Conservation (phyloP, 2,797 vertebrate species). For the Limnodromus scolopaceus region DNA sequence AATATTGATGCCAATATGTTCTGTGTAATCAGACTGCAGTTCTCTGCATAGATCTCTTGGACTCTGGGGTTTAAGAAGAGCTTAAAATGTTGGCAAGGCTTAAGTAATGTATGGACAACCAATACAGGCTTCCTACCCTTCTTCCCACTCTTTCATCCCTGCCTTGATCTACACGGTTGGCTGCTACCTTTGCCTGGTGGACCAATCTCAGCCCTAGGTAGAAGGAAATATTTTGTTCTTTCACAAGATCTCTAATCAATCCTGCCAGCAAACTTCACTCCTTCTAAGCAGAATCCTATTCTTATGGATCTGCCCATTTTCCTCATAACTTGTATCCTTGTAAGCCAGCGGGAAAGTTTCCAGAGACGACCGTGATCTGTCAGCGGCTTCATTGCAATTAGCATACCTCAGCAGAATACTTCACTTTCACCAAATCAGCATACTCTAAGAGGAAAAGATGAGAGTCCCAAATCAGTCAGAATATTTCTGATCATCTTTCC, state of each 20-base stretch:
- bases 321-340: neutral
- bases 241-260: neutral
- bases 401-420: neutral
- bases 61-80: neutral
- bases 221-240: neutral
- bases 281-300: neutral
- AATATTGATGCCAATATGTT: slow-evolving; percentile 16
- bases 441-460: neutral
- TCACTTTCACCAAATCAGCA: neutral
- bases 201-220: neutral
- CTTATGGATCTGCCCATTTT: rapidly evolving
- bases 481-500: neutral
- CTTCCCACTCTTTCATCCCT: neutral
- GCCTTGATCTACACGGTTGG: neutral
- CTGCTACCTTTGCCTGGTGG: neutral
- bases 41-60: neutral
- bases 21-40: neutral
- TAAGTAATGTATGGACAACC: neutral
- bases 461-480: neutral
- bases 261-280: too few species aligned
- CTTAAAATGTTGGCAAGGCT: neutral
- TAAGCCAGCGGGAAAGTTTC: neutral
- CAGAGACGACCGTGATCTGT: neutral
- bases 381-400: neutral
- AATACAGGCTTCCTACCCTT: neutral